A percentile compares a stretch with the other conserved stretches of the same genome.
phyloP scores from a whole-genome alignment of 2,797 vertebrate genomes.

The Megalops cyprinoides region DNA sequence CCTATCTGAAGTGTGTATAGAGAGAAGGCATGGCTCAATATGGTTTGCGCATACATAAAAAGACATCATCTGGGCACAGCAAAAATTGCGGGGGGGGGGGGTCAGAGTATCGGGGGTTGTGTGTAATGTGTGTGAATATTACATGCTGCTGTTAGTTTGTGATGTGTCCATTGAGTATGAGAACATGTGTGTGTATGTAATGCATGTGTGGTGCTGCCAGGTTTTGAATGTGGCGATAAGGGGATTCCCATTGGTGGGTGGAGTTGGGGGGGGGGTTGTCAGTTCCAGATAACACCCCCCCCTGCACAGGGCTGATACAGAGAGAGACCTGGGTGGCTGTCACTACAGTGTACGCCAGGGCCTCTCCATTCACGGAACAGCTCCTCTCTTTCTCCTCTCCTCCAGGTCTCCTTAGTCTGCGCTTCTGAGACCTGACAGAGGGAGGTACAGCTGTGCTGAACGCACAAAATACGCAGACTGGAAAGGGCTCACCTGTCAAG shows the following conservation, averaged over 20 bases:
- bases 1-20: not conserved
- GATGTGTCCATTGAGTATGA: not conserved
- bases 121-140: not conserved
- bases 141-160: not conserved
- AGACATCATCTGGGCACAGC: too few relatives aligned
- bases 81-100: not conserved
- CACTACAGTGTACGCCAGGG: slow-evolving; percentile 33
- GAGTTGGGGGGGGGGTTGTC: slow-evolving; percentile 53
- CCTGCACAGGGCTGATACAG: slow-evolving; percentile 73
- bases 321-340: slow-evolving; percentile 56
- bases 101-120: not conserved
- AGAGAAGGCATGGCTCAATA: too few relatives aligned
- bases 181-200: not conserved
- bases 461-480: not conserved
- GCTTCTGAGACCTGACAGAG: too few relatives aligned
- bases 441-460: not conserved
- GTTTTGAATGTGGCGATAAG: slow-evolving; percentile 72
- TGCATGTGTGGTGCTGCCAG: slow-evolving; percentile 31
- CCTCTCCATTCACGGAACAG: not conserved
- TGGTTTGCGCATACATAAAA: too few relatives aligned
- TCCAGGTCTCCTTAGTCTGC: not conserved
- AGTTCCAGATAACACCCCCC: slow-evolving; percentile 65
- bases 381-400: not conserved
- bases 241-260: slow-evolving; percentile 72
- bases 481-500: not conserved